Conservation (phyloP, 2,113 vertebrate genomes). For the Thalassoma bifasciatum region DNA sequence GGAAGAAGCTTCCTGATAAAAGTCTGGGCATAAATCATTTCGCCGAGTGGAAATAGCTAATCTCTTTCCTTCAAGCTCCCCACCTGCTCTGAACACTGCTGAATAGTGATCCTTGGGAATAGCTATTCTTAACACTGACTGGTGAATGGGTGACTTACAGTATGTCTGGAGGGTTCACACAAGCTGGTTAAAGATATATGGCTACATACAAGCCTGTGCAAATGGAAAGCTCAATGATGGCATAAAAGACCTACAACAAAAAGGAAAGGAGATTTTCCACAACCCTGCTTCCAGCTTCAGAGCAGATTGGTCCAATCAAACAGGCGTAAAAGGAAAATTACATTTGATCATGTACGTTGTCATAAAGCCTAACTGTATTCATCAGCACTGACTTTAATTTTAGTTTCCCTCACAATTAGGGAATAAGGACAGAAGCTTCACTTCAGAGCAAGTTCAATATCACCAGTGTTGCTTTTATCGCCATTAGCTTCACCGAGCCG, state of each 20-base stretch:
- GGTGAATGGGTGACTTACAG: slow-evolving; percentile 70
- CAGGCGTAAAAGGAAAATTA: not conserved
- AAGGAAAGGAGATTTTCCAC: not conserved
- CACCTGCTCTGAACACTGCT: slow-evolving; percentile 76
- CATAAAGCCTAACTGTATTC: not conserved
- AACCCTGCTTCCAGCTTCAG: not conserved
- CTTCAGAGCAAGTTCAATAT: too few relatives aligned
- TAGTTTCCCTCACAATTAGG: too few relatives aligned
- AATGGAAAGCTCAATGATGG: slow-evolving; percentile 11
- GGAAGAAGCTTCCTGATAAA: slow-evolving; percentile 72
- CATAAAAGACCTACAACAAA: not conserved
- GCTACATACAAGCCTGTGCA: slow-evolving; percentile 37
- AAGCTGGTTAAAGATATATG: slow-evolving; percentile 46
- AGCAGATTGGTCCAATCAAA: not conserved
- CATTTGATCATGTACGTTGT: not conserved
- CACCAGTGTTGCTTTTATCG: too few relatives aligned
- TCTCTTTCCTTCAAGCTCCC: slow-evolving; percentile 73
- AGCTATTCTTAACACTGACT: slow-evolving; percentile 72
- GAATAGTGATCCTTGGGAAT: slow-evolving; percentile 69
- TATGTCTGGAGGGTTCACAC: slow-evolving; percentile 46
- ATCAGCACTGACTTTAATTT: not conserved
- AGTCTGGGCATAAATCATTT: slow-evolving; percentile 80
- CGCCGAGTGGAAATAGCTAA: slow-evolving; percentile 73
- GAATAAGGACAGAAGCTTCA: not conserved
- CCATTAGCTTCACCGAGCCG: too few relatives aligned